These are phyloP conservation scores for Gonioctena quinquepunctata DNA, from an alignment of 1,140 invertebrate genomes.

Conservation along the genomic window DNA sequence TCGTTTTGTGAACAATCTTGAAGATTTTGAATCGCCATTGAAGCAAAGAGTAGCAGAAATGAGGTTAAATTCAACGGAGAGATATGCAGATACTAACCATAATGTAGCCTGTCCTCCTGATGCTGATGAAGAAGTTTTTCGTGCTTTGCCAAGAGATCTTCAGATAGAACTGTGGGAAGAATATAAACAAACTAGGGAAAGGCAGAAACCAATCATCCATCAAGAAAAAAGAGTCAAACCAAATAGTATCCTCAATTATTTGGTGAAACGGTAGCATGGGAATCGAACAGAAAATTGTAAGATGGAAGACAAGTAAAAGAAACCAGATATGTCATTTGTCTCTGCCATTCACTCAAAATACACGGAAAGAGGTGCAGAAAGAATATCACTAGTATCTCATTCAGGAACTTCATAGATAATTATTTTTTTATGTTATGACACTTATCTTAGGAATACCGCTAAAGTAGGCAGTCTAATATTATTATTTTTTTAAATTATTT, in stretches of 20 bases:
- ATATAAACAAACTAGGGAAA: slow-evolving; percentile 56
- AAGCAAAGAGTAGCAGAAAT: slow-evolving; percentile 66
- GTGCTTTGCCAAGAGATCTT: slow-evolving; percentile 63
- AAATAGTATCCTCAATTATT: slow-evolving; percentile 65
- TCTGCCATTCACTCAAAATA: too few relatives aligned
- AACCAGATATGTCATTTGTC: too few relatives aligned
- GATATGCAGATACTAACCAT: slow-evolving; percentile 55
- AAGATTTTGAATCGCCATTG: slow-evolving; percentile 62
- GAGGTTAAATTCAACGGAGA: slow-evolving; percentile 61
- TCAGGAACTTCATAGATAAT: too few relatives aligned
- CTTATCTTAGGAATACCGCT: too few relatives aligned
- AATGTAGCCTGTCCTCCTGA: slow-evolving; percentile 59
- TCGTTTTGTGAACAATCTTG: slow-evolving; percentile 55
- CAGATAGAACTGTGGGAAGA: slow-evolving; percentile 66
- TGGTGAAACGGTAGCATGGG: too few relatives aligned
- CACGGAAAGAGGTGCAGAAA: too few relatives aligned
- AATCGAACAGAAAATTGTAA: too few relatives aligned
- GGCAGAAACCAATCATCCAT: slow-evolving; percentile 7
- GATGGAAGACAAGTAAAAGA: too few relatives aligned
- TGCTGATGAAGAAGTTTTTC: slow-evolving; percentile 65
- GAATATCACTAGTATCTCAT: too few relatives aligned
- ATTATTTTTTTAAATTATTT: too few relatives aligned
- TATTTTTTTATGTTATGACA: too few relatives aligned
- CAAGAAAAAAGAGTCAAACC: slow-evolving; percentile 58
- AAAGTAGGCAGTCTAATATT: too few relatives aligned